Evolutionary conservation across 2,888 invertebrate species (phyloP), one percentile per base, ranked within the genome.

Genomic region (Sarcophaga carnaria): DNA sequence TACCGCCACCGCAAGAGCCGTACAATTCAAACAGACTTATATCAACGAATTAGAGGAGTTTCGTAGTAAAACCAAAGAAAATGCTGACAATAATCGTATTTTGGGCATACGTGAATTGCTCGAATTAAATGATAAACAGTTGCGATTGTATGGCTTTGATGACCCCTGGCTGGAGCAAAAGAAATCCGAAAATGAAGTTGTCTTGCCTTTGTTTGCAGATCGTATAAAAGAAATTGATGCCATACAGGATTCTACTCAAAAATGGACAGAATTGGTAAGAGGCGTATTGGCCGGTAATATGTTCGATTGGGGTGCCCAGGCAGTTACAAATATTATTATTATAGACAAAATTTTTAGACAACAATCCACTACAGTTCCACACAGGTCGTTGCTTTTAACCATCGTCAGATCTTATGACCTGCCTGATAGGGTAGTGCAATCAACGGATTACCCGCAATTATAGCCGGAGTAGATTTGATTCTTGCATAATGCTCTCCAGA

Each of bases 251-350:
- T 91, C 94, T 80, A 94, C 94, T 72, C 94, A 94, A 69, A 94
- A 94, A 90, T 96, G 96, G 96, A 94, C 94, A 87, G 96, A 96
- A 91, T 91, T 96, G 63, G 94, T 95, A 86, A 94, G 94, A 89
- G 96, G 96, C 63, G 94, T 96, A n/a, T 92, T 96, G 89, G 96
- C 96, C 0, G 98, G 99, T 27, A 99, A 99, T 93, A 98, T 99
- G 94, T 99, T 99, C 94, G 99, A 99, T 93, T 99, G 98, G 98
- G 99, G 99, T 77, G 98, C 99, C 2, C 96, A 97, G 93, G 98
- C 98, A 91, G 97, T 98, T 4, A 96, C 97, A 22, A 95, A 95
- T 89, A 96, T 99, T 88, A 95, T 99, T n/a, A n/a, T n/a, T n/a
- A 37, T 10, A 0, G 8, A 37, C 37, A 37, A 37, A 37, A 1